These are phyloP conservation scores for Temnothorax nylanderi DNA, from an alignment of 1,140 invertebrate genomes.

Conservation along the genomic window DNA sequence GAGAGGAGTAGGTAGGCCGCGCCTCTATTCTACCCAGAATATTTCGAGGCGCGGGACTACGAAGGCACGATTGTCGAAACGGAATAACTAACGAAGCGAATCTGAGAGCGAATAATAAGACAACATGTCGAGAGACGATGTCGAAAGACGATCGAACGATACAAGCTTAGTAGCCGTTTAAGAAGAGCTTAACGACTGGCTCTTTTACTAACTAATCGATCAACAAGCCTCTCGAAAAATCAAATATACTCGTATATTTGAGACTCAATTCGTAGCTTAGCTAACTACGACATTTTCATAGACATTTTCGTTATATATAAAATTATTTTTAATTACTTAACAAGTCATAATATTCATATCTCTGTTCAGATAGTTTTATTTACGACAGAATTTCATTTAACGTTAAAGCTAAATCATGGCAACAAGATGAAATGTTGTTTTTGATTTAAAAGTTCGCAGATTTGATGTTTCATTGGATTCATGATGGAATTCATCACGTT, in stretches of 20 bases:
- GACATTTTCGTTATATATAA: not conserved
- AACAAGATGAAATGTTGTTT: conserved; percentile 15
- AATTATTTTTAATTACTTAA: not conserved
- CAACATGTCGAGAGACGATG: not conserved
- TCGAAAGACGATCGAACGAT: not conserved
- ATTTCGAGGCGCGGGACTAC: not conserved
- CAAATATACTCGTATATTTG: not conserved
- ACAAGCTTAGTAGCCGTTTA: not conserved
- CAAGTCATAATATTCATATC: not conserved
- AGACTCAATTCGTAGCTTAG: not conserved
- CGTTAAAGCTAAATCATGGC: conserved; percentile 18
- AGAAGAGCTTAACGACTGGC: not conserved
- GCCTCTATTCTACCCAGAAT: not conserved
- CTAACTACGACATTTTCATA: not conserved
- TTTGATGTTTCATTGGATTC: conserved; percentile 43
- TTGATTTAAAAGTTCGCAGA: conserved; percentile 20
- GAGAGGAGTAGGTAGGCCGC: not conserved
- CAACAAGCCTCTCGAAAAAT: not conserved
- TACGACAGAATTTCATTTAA: not conserved
- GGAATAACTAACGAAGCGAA: conserved; percentile 16
- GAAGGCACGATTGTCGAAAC: conserved; percentile 6
- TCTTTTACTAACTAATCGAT: not conserved
- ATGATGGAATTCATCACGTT: not conserved
- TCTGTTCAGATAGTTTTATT: not conserved
- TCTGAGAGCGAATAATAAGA: conserved; percentile 17